Evolutionary conservation across 2,888 invertebrate species (phyloP).

Genomic region (Nephrocerus scutellatus): DNA sequence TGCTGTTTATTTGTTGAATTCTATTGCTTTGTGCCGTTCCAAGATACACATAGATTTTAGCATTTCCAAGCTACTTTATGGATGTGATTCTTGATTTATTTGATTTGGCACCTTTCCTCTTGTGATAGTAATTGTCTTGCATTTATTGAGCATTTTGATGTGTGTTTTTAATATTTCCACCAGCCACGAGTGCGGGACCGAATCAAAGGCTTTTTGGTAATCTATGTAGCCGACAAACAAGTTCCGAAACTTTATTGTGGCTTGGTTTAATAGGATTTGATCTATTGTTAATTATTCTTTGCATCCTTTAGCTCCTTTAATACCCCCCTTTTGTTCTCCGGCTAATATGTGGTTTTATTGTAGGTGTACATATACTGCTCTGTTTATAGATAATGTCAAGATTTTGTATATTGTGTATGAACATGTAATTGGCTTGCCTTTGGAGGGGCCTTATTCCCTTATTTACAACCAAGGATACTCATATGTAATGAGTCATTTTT

Average conservation of each 20-base stretch:
- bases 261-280: conserved; percentile 9
- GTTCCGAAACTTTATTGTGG: conserved; percentile 4
- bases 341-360: conserved; percentile 1
- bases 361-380: conserved; percentile 5
- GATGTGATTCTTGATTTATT: too few relatives aligned
- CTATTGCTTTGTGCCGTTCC: too few relatives aligned
- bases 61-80: too few relatives aligned
- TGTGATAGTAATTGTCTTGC: too few relatives aligned
- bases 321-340: conserved; percentile 14
- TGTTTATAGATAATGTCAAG: conserved; percentile 10
- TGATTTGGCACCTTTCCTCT: too few relatives aligned
- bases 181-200: conserved; percentile 1
- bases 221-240: conserved; percentile 1
- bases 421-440: conserved; percentile 12
- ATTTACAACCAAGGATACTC: too few relatives aligned
- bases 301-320: conserved; percentile 11
- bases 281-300: conserved; percentile 13
- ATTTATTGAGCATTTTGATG: too few relatives aligned
- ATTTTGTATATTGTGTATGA: conserved; percentile 10
- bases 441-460: conserved; percentile 2
- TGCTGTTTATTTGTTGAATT: too few relatives aligned
- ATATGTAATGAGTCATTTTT: too few relatives aligned
- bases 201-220: conserved; percentile 3
- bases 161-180: background rate
- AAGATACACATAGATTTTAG: too few relatives aligned